A percentile compares a stretch with the other conserved stretches of the same genome.
Conservation (phyloP, 2,113 vertebrate species). For the Osmerus mordax region DNA sequence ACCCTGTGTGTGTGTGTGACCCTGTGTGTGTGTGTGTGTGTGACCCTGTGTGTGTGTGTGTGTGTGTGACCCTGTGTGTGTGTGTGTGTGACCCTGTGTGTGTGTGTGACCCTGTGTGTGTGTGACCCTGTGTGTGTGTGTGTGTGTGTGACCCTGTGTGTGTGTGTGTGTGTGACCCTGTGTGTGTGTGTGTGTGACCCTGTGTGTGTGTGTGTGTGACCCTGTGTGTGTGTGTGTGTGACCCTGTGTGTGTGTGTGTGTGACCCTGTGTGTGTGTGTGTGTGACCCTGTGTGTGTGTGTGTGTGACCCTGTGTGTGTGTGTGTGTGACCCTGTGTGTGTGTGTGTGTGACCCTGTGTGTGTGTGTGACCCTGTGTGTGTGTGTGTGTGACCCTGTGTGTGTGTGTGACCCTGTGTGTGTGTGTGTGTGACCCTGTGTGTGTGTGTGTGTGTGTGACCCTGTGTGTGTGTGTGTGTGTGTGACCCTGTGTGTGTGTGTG, state of each 20-base stretch:
- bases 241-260: constrained; percentile 16
- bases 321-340: not conserved
- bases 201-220: not conserved
- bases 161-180: not conserved
- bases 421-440: no score
- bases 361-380: constrained; percentile 7
- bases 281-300: not conserved
- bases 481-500: no score
- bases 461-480: no score
- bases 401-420: not conserved
- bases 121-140: not conserved
- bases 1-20: no score
- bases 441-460: no score
- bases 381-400: constrained; percentile 14
- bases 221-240: constrained; percentile 11
- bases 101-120: no score
- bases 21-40: no score
- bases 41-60: no score
- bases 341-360: not conserved
- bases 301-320: not conserved
- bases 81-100: no score
- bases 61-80: no score
- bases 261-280: no score
- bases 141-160: not conserved
- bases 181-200: no score